These are phyloP conservation scores for Dysmachus trigonus DNA, from an alignment of 2,888 invertebrate genomes.

Conservation along the genomic window DNA sequence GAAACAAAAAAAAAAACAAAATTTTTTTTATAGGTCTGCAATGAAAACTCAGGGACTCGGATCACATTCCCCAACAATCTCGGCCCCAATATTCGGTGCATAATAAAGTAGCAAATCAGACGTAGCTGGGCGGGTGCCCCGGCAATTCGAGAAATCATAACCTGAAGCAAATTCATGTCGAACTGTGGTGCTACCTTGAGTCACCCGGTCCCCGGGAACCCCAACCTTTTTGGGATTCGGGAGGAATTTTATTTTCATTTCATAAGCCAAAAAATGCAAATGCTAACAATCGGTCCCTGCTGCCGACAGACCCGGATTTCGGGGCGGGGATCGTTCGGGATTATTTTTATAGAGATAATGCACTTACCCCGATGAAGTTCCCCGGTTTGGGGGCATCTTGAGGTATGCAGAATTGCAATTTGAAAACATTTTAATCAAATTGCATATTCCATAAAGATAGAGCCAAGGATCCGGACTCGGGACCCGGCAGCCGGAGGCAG, in stretches of 20 bases:
- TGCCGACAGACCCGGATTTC: not conserved
- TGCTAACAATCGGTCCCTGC: constrained; percentile 15
- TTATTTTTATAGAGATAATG: constrained; percentile 20
- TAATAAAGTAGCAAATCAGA: not conserved
- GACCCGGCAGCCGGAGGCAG: not conserved
- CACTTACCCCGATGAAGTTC: constrained; percentile 30
- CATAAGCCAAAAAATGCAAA: constrained; percentile 26
- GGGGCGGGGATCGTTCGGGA: not conserved
- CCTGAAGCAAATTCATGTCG: not conserved
- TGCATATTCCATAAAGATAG: constrained; percentile 39
- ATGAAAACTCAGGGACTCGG: not conserved
- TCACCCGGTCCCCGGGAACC: not conserved
- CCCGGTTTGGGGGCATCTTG: not conserved
- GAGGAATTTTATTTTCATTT: constrained; percentile 31
- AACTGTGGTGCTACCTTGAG: not conserved
- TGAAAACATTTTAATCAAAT: constrained; percentile 42
- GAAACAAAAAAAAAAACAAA: too few relatives aligned
- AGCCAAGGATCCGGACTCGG: not conserved
- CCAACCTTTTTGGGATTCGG: not conserved
- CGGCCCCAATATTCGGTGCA: not conserved
- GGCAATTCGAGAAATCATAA: not conserved
- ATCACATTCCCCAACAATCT: not conserved
- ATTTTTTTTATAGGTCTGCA: not conserved
- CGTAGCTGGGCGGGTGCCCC: not conserved
- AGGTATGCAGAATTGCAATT: constrained; percentile 37